Conservation (phyloP, 2,797 vertebrate genomes). For the Staurois parvus region DNA sequence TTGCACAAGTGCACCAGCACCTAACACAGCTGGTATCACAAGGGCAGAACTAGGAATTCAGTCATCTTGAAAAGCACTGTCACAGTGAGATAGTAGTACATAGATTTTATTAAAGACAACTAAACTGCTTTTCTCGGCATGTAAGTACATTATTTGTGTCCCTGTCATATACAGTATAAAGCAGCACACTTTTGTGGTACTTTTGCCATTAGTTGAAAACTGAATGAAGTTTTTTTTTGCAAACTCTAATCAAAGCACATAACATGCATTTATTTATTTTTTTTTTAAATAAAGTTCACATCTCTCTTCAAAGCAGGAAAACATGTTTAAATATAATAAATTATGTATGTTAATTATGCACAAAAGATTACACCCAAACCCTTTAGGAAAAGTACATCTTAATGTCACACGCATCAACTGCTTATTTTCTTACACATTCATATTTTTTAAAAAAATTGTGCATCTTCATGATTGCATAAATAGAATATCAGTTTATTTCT, state of each 20-base stretch:
- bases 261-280: background rate
- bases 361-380: constrained; percentile 49
- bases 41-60: too few species aligned
- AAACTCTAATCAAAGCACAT: background rate
- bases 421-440: constrained; percentile 45
- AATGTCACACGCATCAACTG: constrained; percentile 52
- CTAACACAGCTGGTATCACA: too few species aligned
- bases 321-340: constrained; percentile 54
- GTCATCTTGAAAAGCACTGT: too few species aligned
- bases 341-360: constrained; percentile 62
- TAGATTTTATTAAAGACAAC: too few species aligned
- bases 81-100: too few species aligned
- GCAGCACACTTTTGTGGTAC: too few species aligned
- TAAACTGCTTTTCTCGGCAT: too few species aligned
- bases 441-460: constrained; percentile 23
- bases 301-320: constrained; percentile 53
- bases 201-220: too few species aligned
- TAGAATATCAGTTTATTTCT: constrained; percentile 28
- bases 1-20: too few species aligned
- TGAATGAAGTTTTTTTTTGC: background rate
- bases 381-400: constrained; percentile 59
- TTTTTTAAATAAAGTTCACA: constrained; percentile 20
- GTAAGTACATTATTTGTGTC: too few species aligned
- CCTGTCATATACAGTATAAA: too few species aligned
- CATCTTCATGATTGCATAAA: constrained; percentile 43